Conservation (phyloP, 2,113 vertebrate species). For the Dicerorhinus sumatrensis region DNA sequence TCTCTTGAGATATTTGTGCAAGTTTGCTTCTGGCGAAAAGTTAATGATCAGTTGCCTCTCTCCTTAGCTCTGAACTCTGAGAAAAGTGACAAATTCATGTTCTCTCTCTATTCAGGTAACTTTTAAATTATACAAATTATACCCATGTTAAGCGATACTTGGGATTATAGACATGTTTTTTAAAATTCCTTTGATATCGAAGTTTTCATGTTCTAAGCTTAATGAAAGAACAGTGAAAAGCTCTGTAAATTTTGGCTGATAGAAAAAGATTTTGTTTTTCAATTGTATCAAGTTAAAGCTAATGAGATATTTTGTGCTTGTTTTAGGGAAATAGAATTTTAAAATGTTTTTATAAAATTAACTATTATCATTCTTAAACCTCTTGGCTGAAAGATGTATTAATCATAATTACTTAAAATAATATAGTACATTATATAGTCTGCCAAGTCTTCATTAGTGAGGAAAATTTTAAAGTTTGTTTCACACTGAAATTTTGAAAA, state of each 20-base stretch:
- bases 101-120: conserved; percentile 69
- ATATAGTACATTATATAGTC: not conserved
- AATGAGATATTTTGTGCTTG: not conserved
- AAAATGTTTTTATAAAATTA: conserved; percentile 51
- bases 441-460: conserved; percentile 22
- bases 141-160: not conserved
- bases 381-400: conserved; percentile 22
- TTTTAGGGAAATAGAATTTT: not conserved
- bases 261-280: conserved; percentile 27
- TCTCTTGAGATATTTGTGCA: conserved; percentile 49
- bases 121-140: conserved; percentile 51
- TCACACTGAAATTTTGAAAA: not conserved
- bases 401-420: conserved; percentile 45
- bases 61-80: conserved; percentile 41
- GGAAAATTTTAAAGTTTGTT: not conserved
- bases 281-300: not conserved
- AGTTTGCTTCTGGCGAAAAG: conserved; percentile 67
- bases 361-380: conserved; percentile 24
- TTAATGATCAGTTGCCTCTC: conserved; percentile 67
- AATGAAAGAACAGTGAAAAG: conserved; percentile 37
- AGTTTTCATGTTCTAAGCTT: conserved; percentile 23
- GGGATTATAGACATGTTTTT: not conserved
- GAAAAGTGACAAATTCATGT: conserved; percentile 28
- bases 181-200: not conserved
- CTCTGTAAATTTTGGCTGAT: not conserved